phyloP scores from a whole-genome alignment of 1,140 invertebrate species.

The Meloidogyne hapla region DNA sequence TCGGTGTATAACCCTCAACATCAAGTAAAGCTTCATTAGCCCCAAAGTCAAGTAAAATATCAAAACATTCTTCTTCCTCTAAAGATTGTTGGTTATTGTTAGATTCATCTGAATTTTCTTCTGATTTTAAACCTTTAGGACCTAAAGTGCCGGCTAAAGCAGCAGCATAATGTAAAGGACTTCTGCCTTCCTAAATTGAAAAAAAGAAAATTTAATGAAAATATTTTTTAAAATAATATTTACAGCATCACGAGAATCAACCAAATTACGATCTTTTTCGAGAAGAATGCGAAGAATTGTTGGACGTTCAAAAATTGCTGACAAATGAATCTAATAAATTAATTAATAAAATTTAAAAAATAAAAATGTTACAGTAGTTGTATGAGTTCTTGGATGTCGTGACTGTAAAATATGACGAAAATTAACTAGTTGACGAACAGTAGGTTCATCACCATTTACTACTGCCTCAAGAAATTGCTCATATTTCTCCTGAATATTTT shows the following conservation, averaged over 20 bases:
- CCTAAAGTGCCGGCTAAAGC: conserved; percentile 67
- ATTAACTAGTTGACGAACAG: conserved; percentile 11
- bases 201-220: not conserved
- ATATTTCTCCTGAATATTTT: conserved; percentile 22
- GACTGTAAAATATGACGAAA: conserved; percentile 9
- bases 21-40: conserved; percentile 54
- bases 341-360: conserved; percentile 48
- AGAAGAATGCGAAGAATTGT: conserved; percentile 43
- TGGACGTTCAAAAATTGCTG: conserved; percentile 42
- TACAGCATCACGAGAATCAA: conserved; percentile 52
- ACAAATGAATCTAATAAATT: conserved; percentile 44
- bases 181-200: conserved; percentile 74
- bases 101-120: not conserved
- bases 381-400: conserved; percentile 46
- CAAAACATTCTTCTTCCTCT: conserved; percentile 45
- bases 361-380: conserved; percentile 48
- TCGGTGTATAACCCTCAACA: conserved; percentile 50
- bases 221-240: conserved; percentile 8
- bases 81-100: conserved; percentile 8
- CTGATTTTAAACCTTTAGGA: not conserved
- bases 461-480: conserved; percentile 16
- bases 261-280: conserved; percentile 16
- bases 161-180: conserved; percentile 83
- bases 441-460: conserved; percentile 23
- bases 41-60: conserved; percentile 48